Evolutionary conservation across 2,797 vertebrate genomes (phyloP).

Genomic region (Cryptoprocta ferox): DNA sequence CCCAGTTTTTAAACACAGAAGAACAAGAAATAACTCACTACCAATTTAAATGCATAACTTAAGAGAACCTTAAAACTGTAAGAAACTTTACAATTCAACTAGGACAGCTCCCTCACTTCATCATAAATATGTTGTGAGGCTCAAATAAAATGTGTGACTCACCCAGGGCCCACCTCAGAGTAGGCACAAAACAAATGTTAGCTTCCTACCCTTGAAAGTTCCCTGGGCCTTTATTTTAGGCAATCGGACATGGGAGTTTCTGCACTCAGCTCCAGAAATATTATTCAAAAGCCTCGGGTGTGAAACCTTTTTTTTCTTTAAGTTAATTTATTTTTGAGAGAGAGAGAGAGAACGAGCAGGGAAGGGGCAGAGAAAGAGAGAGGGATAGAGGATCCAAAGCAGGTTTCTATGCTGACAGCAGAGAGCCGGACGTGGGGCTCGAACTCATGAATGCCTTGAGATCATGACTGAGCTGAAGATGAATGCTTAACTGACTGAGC

Average conservation of each 20-base stretch:
- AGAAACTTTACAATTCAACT: constrained; percentile 35
- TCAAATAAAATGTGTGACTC: not conserved
- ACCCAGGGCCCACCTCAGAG: not conserved
- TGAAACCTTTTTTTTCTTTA: not conserved
- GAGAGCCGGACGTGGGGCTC: too few species aligned
- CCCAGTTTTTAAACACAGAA: not conserved
- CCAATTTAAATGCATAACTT: constrained; percentile 17
- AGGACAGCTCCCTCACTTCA: not conserved
- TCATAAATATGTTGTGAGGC: not conserved
- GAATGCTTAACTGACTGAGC: too few species aligned
- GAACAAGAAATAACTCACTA: not conserved
- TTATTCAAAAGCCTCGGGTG: not conserved
- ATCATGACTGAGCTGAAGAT: too few species aligned
- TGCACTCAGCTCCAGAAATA: not conserved
- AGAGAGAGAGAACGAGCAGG: too few species aligned
- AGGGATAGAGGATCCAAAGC: too few species aligned
- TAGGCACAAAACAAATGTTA: not conserved
- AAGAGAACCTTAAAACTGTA: constrained; percentile 28
- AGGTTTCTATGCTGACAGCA: too few species aligned
- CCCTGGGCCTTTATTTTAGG: not conserved
- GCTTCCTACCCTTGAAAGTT: not conserved
- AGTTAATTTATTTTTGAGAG: not conserved
- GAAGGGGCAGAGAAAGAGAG: too few species aligned
- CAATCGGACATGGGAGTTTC: not conserved
- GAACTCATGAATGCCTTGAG: too few species aligned